These are phyloP conservation scores for Heliconius himera DNA, from an alignment of 1,140 invertebrate species.

Conservation along the genomic window DNA sequence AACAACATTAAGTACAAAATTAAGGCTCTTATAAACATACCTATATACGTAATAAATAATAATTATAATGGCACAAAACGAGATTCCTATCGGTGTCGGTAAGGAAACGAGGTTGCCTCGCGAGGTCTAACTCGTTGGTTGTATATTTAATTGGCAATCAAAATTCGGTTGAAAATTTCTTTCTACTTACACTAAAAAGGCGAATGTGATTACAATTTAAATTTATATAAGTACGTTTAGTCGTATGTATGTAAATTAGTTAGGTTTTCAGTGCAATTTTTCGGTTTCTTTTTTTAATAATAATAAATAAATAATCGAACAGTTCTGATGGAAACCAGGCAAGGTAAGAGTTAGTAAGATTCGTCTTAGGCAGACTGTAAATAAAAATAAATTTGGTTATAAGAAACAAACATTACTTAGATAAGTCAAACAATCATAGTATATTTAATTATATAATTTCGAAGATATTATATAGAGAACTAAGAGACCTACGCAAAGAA, in stretches of 20 bases:
- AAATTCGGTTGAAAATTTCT: conserved; percentile 8
- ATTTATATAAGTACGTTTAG: not conserved
- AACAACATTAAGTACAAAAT: not conserved
- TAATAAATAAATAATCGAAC: not conserved
- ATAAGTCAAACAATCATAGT: too few relatives aligned
- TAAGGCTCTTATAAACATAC: not conserved
- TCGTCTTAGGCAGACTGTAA: too few relatives aligned
- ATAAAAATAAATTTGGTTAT: too few relatives aligned
- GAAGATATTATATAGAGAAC: too few relatives aligned
- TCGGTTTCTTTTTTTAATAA: not conserved
- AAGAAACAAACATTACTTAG: too few relatives aligned
- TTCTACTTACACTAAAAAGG: not conserved
- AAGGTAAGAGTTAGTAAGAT: too few relatives aligned
- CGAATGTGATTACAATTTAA: conserved; percentile 6
- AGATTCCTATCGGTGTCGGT: conserved; percentile 40
- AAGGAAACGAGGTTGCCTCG: conserved; percentile 30
- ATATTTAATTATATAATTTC: too few relatives aligned
- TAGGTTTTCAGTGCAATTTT: not conserved
- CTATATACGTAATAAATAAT: not conserved
- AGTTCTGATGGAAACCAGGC: not conserved
- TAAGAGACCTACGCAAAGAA: too few relatives aligned
- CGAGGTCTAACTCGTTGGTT: conserved; percentile 28
- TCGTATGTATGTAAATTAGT: conserved; percentile 6
- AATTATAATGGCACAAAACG: conserved; percentile 28
- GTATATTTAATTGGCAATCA: conserved; percentile 21